Evolutionary conservation across 2,113 vertebrate genomes (phyloP).

Genomic region (Bungarus multicinctus): DNA sequence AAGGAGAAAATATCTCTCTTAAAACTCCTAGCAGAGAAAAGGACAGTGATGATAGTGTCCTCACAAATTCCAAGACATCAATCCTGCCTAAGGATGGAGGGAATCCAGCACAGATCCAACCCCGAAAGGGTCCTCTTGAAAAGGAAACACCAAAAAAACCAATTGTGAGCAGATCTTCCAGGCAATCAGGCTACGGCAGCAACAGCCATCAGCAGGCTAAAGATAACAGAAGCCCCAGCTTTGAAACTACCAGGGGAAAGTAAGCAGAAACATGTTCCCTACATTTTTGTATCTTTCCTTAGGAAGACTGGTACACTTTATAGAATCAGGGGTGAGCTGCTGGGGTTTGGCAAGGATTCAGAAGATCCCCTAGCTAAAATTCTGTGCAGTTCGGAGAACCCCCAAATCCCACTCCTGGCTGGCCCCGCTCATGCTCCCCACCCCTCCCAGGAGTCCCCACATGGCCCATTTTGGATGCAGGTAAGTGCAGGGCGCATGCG

Average conservation of each 20-base stretch:
- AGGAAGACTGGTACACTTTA: neutral
- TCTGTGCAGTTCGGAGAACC: too few species aligned
- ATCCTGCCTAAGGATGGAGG: conserved; percentile 31
- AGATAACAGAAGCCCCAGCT: conserved; percentile 48
- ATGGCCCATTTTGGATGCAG: too few species aligned
- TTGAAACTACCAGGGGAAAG: conserved; percentile 73
- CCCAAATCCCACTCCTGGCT: too few species aligned
- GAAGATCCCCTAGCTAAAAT: too few species aligned
- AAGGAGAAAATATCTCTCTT: neutral
- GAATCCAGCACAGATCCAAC: conserved; percentile 39
- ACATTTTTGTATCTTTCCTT: neutral
- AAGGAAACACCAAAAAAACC: neutral
- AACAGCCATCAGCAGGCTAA: conserved; percentile 18
- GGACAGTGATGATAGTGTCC: neutral
- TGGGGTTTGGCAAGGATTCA: too few species aligned
- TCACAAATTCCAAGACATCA: neutral
- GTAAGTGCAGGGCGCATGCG: too few species aligned
- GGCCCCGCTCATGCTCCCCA: too few species aligned
- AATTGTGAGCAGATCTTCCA: conserved; percentile 20
- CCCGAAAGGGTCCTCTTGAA: conserved; percentile 15
- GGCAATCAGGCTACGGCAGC: conserved; percentile 23
- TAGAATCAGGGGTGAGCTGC: neutral
- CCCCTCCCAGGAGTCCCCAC: too few species aligned
- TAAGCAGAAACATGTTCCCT: conserved; percentile 54
- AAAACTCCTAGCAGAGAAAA: neutral